phyloP scores from a whole-genome alignment of 2,888 invertebrate species.

The Brenthis ino region DNA sequence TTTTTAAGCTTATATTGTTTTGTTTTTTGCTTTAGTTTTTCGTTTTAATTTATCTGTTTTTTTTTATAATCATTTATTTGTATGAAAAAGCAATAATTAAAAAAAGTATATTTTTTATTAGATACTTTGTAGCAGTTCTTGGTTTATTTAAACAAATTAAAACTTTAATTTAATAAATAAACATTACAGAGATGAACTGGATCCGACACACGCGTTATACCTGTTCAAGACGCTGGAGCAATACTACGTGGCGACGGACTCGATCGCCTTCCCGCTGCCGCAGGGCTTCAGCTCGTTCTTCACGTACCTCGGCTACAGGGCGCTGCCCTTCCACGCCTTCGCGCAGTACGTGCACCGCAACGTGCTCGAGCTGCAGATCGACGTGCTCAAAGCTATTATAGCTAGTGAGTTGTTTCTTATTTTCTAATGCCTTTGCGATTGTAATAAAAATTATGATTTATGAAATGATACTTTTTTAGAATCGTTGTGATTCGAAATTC shows the following conservation, averaged over 20 bases:
- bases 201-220: conserved; percentile 85
- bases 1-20: too few relatives aligned
- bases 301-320: conserved; percentile 91
- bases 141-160: too few relatives aligned
- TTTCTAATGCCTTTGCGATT: too few relatives aligned
- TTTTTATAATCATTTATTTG: too few relatives aligned
- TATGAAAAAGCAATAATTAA: too few relatives aligned
- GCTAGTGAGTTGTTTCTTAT: conserved; percentile 79
- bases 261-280: conserved; percentile 89
- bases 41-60: conserved; percentile 19
- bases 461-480: too few relatives aligned
- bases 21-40: conserved; percentile 17
- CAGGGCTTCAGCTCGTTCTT: conserved; percentile 95
- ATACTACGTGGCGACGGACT: conserved; percentile 90
- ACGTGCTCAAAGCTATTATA: conserved; percentile 92
- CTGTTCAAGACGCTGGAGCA: conserved; percentile 91
- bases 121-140: too few relatives aligned
- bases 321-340: conserved; percentile 89
- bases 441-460: not conserved
- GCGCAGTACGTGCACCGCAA: conserved; percentile 92
- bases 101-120: too few relatives aligned
- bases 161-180: not conserved
- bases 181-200: conserved; percentile 86
- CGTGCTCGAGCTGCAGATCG: conserved; percentile 93
- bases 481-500: too few relatives aligned